Evolutionary conservation across 2,113 vertebrate genomes (phyloP).

Genomic region (Gulo gulo): DNA sequence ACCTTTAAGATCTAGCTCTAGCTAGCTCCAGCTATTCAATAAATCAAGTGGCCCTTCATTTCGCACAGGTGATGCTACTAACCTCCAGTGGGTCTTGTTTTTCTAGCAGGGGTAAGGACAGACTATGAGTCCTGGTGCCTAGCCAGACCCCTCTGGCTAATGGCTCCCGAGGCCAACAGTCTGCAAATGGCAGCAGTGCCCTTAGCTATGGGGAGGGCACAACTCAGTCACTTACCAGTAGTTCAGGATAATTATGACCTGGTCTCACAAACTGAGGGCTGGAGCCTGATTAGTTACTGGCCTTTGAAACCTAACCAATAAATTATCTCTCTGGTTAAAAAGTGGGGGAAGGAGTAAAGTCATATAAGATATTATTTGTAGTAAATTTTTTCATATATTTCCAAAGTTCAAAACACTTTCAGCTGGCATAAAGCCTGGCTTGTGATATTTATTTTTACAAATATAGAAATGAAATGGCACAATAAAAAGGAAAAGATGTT

Average conservation of each 20-base stretch:
- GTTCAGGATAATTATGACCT: neutral
- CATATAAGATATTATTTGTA: neutral
- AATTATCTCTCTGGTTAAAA: neutral
- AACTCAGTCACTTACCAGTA: neutral
- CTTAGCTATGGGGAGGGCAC: neutral
- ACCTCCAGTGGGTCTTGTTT: neutral
- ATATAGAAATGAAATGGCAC: slow-evolving; percentile 26
- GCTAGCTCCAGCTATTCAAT: neutral
- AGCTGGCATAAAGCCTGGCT: neutral
- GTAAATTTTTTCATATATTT: slow-evolving; percentile 44
- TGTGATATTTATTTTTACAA: slow-evolving; percentile 62
- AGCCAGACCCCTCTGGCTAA: neutral
- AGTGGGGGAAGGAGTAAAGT: neutral
- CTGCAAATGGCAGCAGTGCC: neutral
- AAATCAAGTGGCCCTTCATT: neutral
- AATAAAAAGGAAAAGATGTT: slow-evolving; percentile 60
- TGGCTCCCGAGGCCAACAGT: neutral
- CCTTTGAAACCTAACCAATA: neutral
- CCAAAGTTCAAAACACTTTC: slow-evolving; percentile 32
- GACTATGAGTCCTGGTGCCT: neutral
- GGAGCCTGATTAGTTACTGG: neutral
- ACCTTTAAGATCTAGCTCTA: neutral
- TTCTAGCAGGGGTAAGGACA: neutral
- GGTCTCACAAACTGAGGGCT: neutral
- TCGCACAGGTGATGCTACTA: neutral